phyloP scores from a whole-genome alignment of 2,113 vertebrate species.

The Thunnus thynnus region DNA sequence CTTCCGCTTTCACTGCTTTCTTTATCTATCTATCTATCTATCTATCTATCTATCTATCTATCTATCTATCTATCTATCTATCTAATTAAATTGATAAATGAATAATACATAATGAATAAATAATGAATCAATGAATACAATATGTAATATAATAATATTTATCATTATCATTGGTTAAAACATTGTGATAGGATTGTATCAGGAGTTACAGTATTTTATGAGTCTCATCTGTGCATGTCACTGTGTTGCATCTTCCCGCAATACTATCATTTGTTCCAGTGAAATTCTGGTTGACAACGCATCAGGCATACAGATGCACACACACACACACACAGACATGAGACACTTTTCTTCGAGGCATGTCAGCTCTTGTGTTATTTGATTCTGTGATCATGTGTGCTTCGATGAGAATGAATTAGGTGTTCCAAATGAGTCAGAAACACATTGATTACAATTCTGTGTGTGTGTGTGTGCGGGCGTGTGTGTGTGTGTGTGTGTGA shows the following conservation, averaged over 20 bases:
- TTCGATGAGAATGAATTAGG: constrained; percentile 44
- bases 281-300: constrained; percentile 37
- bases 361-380: constrained; percentile 43
- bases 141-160: not conserved
- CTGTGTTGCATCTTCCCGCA: not conserved
- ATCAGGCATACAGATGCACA: not conserved
- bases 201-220: not conserved
- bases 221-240: constrained; percentile 30
- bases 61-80: not conserved
- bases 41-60: not conserved
- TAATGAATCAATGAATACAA: not conserved
- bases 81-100: not conserved
- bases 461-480: constrained; percentile 16
- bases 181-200: not conserved
- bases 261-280: constrained; percentile 20
- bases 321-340: not conserved
- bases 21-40: constrained; percentile 17
- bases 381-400: constrained; percentile 44
- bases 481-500: constrained; percentile 18
- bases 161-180: not conserved
- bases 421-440: constrained; percentile 68
- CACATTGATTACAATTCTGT: constrained; percentile 61
- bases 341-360: constrained; percentile 39
- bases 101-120: too few relatives aligned
- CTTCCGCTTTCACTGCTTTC: constrained; percentile 50